Conservation (phyloP, 2,797 vertebrate genomes). For the Sciurus carolinensis region DNA sequence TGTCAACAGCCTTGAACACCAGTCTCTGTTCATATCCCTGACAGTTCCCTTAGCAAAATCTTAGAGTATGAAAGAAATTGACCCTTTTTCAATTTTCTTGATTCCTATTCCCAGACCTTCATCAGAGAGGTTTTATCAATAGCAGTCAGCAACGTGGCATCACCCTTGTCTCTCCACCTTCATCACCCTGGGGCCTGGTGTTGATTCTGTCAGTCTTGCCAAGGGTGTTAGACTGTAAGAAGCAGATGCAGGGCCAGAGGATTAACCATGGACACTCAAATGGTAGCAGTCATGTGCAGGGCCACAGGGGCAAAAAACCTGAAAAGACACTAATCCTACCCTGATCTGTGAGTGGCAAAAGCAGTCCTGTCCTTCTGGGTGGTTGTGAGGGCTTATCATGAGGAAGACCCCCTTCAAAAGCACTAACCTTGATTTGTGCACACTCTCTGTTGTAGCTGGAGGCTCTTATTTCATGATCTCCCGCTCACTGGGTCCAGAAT, state of each 20-base stretch:
- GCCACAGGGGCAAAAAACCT: not conserved
- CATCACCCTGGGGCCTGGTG: not conserved
- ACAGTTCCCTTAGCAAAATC: constrained; percentile 20
- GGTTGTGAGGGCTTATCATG: not conserved
- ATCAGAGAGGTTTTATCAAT: constrained; percentile 19
- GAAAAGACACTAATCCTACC: not conserved
- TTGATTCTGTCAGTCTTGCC: not conserved
- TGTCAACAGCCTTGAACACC: not conserved
- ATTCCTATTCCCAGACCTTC: constrained; percentile 35
- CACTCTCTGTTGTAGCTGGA: constrained; percentile 91
- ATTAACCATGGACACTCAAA: not conserved
- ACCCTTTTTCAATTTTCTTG: constrained; percentile 35
- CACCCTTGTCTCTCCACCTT: not conserved
- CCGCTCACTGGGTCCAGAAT: constrained; percentile 97
- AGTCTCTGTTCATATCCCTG: not conserved
- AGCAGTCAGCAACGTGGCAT: not conserved
- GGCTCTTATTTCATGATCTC: constrained; percentile 99
- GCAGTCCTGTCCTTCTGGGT: not conserved
- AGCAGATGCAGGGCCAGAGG: not conserved
- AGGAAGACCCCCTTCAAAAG: not conserved
- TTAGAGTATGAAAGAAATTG: not conserved
- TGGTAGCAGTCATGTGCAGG: not conserved
- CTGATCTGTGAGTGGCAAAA: not conserved
- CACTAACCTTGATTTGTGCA: constrained; percentile 1
- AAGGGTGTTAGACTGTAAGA: not conserved